These are phyloP conservation scores for Drosophila sordidula DNA, from an alignment of 2,888 invertebrate genomes.

Conservation along the genomic window DNA sequence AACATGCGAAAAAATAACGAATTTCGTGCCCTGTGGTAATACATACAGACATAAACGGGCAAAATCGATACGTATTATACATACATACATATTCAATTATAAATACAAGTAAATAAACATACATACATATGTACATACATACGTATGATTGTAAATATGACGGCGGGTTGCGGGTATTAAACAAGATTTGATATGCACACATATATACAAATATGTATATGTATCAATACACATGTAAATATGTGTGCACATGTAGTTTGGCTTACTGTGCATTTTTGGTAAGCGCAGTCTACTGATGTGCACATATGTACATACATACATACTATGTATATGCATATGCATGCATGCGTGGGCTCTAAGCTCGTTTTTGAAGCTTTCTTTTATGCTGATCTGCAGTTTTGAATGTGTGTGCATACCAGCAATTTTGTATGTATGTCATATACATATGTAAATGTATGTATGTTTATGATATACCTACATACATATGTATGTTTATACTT, in stretches of 20 bases:
- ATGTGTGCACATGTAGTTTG: too few relatives aligned
- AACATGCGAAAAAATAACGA: constrained; percentile 17
- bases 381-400: background rate
- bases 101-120: background rate
- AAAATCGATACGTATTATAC: background rate
- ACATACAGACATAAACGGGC: background rate
- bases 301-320: background rate
- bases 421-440: background rate
- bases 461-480: too few relatives aligned
- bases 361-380: background rate
- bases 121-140: background rate
- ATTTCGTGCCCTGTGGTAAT: background rate
- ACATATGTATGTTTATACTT: too few relatives aligned
- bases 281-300: too few relatives aligned
- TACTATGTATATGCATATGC: background rate
- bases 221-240: background rate
- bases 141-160: background rate
- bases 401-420: background rate
- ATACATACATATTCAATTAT: background rate
- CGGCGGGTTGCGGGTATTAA: background rate
- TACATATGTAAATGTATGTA: too few relatives aligned
- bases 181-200: background rate
- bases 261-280: too few relatives aligned
- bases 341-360: background rate
- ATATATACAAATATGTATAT: too few relatives aligned